Evolutionary conservation across 2,888 invertebrate genomes (phyloP).

Genomic region (Clitarchus hookeri): DNA sequence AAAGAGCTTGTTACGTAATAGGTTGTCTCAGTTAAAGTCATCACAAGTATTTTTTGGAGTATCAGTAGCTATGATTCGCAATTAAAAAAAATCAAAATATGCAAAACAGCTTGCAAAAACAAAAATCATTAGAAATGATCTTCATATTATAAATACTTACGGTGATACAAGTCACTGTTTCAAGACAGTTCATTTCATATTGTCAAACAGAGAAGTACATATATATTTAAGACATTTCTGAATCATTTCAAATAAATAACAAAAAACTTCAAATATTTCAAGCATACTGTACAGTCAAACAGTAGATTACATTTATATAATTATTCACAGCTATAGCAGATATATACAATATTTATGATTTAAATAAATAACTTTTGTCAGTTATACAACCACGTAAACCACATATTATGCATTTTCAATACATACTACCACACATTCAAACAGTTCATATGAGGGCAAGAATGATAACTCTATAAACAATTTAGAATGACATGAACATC

Average conservation of each 20-base stretch:
- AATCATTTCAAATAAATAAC: not conserved
- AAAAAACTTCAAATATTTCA: not conserved
- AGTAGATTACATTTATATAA: not conserved
- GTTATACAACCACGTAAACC: not conserved
- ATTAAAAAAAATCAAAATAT: not conserved
- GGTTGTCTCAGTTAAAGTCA: not conserved
- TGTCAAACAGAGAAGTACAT: not conserved
- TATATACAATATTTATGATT: not conserved
- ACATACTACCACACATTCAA: not conserved
- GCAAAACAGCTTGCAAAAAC: not conserved
- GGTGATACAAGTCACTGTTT: not conserved
- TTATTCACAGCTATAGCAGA: not conserved
- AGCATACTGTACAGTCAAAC: not conserved
- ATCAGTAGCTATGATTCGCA: not conserved
- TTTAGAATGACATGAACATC: not conserved
- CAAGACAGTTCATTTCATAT: not conserved
- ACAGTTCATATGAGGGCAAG: slow-evolving; percentile 4
- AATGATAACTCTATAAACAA: not conserved
- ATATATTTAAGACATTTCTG: not conserved
- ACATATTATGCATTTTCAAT: not conserved
- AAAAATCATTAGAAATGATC: not conserved
- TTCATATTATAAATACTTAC: not conserved
- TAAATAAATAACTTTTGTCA: slow-evolving; percentile 11
- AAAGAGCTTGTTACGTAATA: not conserved
- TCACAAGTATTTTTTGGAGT: not conserved